Percentiles rank a stretch among this genome's conserved stretches.
Evolutionary conservation across 2,113 vertebrate genomes (phyloP).

Genomic region (Malurus alboscapulatus): DNA sequence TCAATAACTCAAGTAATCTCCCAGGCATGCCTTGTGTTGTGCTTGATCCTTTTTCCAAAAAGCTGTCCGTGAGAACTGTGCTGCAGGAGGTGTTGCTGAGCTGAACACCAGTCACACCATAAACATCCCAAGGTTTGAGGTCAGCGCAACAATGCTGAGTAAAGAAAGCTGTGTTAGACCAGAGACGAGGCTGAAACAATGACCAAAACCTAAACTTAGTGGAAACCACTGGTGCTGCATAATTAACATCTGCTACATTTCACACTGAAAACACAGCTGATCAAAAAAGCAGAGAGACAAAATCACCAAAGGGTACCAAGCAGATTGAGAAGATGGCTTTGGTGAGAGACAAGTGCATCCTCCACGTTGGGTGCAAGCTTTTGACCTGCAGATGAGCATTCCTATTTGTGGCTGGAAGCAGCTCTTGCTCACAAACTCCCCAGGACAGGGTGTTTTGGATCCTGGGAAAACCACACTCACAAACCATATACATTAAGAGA

Average conservation of each 20-base stretch:
- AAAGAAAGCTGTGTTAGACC: not conserved
- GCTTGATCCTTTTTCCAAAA: not conserved
- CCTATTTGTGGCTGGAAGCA: not conserved
- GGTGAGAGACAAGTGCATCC: not conserved
- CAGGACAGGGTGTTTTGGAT: not conserved
- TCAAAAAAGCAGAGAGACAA: not conserved
- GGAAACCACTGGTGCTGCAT: not conserved
- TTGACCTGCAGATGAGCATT: not conserved
- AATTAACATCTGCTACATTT: not conserved
- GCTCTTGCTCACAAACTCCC: not conserved
- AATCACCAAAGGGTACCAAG: not conserved
- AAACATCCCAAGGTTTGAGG: not conserved
- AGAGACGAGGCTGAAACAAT: not conserved
- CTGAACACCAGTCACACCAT: not conserved
- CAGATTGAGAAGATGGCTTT: not conserved
- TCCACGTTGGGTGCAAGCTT: fast-evolving
- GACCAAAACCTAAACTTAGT: not conserved
- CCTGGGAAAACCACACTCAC: not conserved
- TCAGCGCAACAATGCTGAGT: not conserved
- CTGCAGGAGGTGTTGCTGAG: not conserved
- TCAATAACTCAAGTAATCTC: not conserved
- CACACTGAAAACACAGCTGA: not conserved
- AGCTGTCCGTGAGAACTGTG: not conserved
- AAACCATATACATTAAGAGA: not conserved
- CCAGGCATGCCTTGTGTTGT: not conserved